Conservation (phyloP, 2,797 vertebrate species). For the Anas capensis region DNA sequence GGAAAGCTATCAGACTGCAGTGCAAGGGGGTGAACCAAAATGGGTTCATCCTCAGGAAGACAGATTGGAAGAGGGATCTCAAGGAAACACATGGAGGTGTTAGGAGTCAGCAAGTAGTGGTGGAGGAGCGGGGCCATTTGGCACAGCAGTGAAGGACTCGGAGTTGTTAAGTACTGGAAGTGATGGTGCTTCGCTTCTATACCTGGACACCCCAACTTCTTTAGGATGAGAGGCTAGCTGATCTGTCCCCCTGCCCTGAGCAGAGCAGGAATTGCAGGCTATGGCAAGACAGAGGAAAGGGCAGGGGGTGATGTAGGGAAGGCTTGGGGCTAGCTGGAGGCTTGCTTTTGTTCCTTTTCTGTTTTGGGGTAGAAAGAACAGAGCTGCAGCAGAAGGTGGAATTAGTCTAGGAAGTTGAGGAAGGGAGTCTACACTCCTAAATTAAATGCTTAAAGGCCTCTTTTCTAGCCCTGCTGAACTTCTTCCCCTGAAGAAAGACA, state of each 20-base stretch:
- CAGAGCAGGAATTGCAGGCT: background rate
- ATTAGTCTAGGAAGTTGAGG: background rate
- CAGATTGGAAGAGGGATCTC: background rate
- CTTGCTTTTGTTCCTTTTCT: background rate
- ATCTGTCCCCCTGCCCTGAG: background rate
- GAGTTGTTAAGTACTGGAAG: background rate
- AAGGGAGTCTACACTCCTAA: background rate
- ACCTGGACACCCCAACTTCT: accelerated
- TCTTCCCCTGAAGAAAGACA: background rate
- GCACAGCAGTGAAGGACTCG: background rate
- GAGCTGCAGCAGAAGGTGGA: background rate
- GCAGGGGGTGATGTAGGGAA: too few species aligned
- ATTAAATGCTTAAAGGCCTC: background rate
- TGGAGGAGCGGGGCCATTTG: background rate
- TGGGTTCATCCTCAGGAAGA: background rate
- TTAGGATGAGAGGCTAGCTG: background rate
- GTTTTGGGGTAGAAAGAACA: background rate
- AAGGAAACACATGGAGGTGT: background rate
- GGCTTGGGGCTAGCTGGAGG: background rate
- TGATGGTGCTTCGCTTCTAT: background rate
- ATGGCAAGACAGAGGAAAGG: background rate
- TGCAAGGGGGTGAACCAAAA: background rate
- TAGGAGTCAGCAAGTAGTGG: accelerated
- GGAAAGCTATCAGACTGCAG: accelerated
- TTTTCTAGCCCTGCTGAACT: background rate